Base-by-base conservation (phyloP, 1,140 invertebrate species). In the Maconellicoccus hirsutus region DNA sequence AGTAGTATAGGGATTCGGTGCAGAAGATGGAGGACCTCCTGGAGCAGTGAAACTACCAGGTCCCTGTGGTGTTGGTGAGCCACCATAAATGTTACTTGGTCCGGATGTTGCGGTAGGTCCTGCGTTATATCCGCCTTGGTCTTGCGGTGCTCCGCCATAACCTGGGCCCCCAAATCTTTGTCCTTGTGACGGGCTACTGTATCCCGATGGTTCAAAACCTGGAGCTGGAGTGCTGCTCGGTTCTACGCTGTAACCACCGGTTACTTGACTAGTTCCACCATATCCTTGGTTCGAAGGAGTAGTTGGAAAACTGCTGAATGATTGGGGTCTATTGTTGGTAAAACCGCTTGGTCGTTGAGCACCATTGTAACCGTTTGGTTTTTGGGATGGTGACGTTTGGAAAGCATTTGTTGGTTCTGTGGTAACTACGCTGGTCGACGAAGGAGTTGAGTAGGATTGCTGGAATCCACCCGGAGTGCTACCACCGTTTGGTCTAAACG, bases 51-150 rank as follows among this genome's bases (percentile, higher is more conserved):
- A 33, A 33, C 12, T 33, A 12, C 29, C 12, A 33, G 29, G 29
- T 33, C 29, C 29, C 12, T 33, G 29, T 33, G 29, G 3, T 33
- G 29, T 3, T 12, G 3, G 29, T 33, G 29, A 33, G 29, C n/a
- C n/a, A 42, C 77, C 74, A 29, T 33, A 38, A 61, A 63, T 29
- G 73, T 74, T 70, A 73, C 77, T 73, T 38, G 76, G 73, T 70
- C 74, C 74, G 71, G 73, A 72, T 1, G 72, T 27, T 19, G 76
- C 75, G 3, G 76, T 73, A 59, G 69, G 71, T 63, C 77, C 75
- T 10, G 77, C 75, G 38, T 52, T 61, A 63, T 59, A 71, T 61
- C 52, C 61, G 27, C 74, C 72, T 21, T 75, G 72, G 12, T 74
- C 75, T 73, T 71, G 71, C n/a, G 42, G 29, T 8, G 12, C 42